Conservation (phyloP, 1,140 invertebrate genomes). For the Bursaphelenchus mucronatus region DNA sequence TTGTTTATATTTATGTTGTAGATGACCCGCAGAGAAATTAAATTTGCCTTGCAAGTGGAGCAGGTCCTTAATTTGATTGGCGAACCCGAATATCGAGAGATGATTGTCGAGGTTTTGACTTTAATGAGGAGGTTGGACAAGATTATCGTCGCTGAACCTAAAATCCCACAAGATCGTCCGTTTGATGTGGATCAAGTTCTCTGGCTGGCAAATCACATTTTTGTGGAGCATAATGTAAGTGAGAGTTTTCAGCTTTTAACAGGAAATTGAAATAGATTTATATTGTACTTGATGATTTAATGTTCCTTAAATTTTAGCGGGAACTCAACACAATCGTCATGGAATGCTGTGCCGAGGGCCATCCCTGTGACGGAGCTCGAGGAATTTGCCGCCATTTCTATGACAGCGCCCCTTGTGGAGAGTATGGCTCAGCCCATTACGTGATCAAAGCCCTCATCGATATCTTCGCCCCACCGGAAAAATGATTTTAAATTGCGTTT, state of each 20-base stretch:
- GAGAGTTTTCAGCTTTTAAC: slow-evolving; percentile 30
- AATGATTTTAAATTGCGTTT: slow-evolving; percentile 7
- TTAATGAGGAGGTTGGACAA: slow-evolving; percentile 67
- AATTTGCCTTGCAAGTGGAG: slow-evolving; percentile 95
- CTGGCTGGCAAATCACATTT: slow-evolving; percentile 86
- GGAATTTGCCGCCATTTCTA: slow-evolving; percentile 95
- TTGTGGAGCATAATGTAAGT: slow-evolving; percentile 85
- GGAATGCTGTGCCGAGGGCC: slow-evolving; percentile 75
- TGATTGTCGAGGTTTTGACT: slow-evolving; percentile 92
- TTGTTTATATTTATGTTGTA: slow-evolving; percentile 46
- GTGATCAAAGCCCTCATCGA: slow-evolving; percentile 65
- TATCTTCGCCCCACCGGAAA: slow-evolving; percentile 39
- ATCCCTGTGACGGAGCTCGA: slow-evolving; percentile 80
- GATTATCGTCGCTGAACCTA: slow-evolving; percentile 38
- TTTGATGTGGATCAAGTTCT: slow-evolving; percentile 86
- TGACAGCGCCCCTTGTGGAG: slow-evolving; percentile 91
- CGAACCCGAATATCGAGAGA: slow-evolving; percentile 93
- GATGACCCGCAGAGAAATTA: slow-evolving; percentile 96
- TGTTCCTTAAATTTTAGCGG: slow-evolving; percentile 62
- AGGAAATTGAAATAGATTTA: no score
- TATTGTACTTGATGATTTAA: not conserved
- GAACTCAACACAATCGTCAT: slow-evolving; percentile 83
- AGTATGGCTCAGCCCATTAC: slow-evolving; percentile 95
- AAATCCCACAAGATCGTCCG: slow-evolving; percentile 71
- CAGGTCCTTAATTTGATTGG: slow-evolving; percentile 93